Evolutionary conservation across 1,140 invertebrate genomes (phyloP), one percentile per base, ranked within the genome.

Genomic region (Solen grandis): DNA sequence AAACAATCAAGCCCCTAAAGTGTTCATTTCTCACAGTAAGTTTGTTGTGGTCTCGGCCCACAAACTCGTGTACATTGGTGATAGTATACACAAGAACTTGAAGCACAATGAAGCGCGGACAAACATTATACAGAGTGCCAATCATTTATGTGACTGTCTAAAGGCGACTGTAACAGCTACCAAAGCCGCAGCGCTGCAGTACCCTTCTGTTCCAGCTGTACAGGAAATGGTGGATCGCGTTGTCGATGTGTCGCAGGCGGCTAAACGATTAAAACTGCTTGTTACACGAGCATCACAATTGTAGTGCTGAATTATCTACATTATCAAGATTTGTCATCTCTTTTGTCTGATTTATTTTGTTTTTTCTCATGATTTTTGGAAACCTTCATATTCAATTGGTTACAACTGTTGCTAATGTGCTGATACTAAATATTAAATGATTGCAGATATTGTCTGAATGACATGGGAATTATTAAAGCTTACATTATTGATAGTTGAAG

Each of bases 171-270:
- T 98, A 0, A 94, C 94, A 14, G 96, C 97, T 87, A 98, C 97
- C 0, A 98, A 98, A 92, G 95, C 95, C 82, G 97, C 97, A 1
- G 97, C 97, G 2, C 94, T 96, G 52, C 96, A 97, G 91, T 98
- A 97, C 89, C 97, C 97, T 0, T 96, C 96, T 86, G 96, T 97
- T 0, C 94, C 94, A 25, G 96, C 97, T 0, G 96, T 98, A 0
- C 96, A 97, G 84, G 96, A 97, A 82, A 99, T 99, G 97, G 96
- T 98, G 0, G 96, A 98, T 90, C 95, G 96, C 14, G 95, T 98
- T 25, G 95, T 96, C 14, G 95, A 96, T 88, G 95, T 97, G 27
- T 97, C 96, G 0, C 95, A 95, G 89, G 93, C 96, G 70, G 96
- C 96, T 0, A 94, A 94, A 79, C 95, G 96, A 88, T 93, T 97